These are phyloP conservation scores for Temnothorax curvispinosus DNA, from an alignment of 1,140 invertebrate genomes.

Conservation along the genomic window DNA sequence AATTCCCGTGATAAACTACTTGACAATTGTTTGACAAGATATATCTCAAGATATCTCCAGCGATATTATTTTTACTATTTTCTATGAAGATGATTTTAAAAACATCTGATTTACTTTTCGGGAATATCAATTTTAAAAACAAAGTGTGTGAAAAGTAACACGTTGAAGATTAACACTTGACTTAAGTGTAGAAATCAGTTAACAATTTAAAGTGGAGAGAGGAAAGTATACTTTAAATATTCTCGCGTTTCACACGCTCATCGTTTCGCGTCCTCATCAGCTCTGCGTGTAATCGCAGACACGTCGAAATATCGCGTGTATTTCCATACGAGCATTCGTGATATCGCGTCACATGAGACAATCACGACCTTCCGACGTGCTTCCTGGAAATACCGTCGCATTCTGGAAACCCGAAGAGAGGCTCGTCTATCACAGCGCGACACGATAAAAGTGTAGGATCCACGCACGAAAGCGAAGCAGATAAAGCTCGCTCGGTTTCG, in stretches of 20 bases:
- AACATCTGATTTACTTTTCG: not conserved
- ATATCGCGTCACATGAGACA: slow-evolving; percentile 50
- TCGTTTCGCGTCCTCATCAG: not conserved
- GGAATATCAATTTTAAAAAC: not conserved
- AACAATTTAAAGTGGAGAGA: not conserved
- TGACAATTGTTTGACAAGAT: not conserved
- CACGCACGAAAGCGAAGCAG: slow-evolving; percentile 39
- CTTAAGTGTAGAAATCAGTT: not conserved
- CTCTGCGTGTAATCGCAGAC: not conserved
- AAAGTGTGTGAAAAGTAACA: not conserved
- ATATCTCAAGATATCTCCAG: not conserved
- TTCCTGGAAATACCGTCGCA: slow-evolving; percentile 44
- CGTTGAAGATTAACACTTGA: not conserved
- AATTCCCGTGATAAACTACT: not conserved
- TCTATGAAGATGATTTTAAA: not conserved
- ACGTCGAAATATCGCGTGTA: not conserved
- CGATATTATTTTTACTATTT: not conserved
- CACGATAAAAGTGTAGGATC: slow-evolving; percentile 47
- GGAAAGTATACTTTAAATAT: not conserved
- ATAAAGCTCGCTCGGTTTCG: slow-evolving; percentile 48
- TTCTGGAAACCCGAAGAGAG: slow-evolving; percentile 49
- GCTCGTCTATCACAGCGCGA: slow-evolving; percentile 44
- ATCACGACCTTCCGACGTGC: slow-evolving; percentile 46
- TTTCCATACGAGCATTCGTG: slow-evolving; percentile 11
- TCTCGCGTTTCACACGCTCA: not conserved